phyloP scores from a whole-genome alignment of 2,113 vertebrate genomes.

The Phoenicopterus ruber region DNA sequence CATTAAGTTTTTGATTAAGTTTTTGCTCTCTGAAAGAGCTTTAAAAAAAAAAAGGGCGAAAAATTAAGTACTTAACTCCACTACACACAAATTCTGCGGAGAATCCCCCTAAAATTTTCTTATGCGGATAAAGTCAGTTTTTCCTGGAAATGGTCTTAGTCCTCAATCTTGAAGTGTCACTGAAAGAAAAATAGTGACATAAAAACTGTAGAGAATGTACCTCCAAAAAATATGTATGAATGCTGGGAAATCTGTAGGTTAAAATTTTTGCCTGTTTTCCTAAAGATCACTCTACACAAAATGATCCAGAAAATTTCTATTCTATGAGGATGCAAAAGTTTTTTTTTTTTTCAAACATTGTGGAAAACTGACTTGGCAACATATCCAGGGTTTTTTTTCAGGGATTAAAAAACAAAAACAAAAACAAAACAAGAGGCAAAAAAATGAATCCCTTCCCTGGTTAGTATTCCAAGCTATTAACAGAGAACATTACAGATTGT shows the following conservation, averaged over 20 bases:
- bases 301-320: fast-evolving
- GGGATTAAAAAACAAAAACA: neutral
- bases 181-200: neutral
- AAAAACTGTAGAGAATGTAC: neutral
- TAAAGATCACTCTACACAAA: neutral
- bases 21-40: too few relatives aligned
- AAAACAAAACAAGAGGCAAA: neutral
- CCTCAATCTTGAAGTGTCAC: neutral
- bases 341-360: neutral
- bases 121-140: neutral
- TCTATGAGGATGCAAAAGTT: neutral
- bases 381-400: neutral
- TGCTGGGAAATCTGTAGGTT: neutral
- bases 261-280: neutral
- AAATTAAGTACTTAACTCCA: neutral
- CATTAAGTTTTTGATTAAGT: neutral
- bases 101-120: fast-evolving
- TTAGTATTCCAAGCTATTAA: neutral
- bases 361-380: neutral
- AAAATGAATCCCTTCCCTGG: neutral
- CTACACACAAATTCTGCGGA: neutral
- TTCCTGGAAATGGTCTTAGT: neutral
- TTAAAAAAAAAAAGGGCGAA: neutral
- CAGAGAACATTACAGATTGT: fast-evolving
- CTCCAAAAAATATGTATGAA: neutral